Conservation (phyloP, 1,140 invertebrate species). For the Papilio glaucus region DNA sequence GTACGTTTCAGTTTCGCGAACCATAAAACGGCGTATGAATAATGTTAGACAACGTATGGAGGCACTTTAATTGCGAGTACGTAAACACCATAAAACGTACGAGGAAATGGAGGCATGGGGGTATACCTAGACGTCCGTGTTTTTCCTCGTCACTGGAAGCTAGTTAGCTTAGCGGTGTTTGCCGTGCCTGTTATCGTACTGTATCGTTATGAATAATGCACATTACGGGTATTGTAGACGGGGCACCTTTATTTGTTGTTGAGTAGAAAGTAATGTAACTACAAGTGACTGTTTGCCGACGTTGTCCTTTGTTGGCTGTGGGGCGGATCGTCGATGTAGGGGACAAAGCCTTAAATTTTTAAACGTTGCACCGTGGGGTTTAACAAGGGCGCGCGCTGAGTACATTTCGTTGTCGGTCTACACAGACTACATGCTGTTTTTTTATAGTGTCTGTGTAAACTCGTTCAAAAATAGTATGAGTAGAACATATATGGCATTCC, state of each 20-base stretch:
- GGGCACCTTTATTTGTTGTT: conserved; percentile 33
- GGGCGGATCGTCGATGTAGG: conserved; percentile 28
- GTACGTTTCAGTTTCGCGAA: conserved; percentile 50
- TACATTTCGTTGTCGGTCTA: conserved; percentile 48
- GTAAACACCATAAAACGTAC: conserved; percentile 36
- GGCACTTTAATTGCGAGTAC: conserved; percentile 30
- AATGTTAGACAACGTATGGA: conserved; percentile 44
- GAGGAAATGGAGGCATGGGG: conserved; percentile 36
- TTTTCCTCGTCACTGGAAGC: conserved; percentile 42
- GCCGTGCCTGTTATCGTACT: conserved; percentile 25
- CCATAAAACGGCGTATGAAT: conserved; percentile 46
- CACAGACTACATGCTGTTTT: conserved; percentile 14
- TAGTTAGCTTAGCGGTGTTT: conserved; percentile 29
- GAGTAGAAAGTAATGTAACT: conserved; percentile 37
- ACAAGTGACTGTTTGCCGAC: conserved; percentile 32
- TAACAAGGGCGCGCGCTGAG: conserved; percentile 51
- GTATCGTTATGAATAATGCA: conserved; percentile 35
- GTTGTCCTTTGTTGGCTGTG: conserved; percentile 32
- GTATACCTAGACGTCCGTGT: conserved; percentile 8
- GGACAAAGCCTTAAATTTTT: conserved; percentile 50
- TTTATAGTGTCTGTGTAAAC: conserved; percentile 24
- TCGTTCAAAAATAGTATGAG: neutral
- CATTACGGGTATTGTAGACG: conserved; percentile 31
- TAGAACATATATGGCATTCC: neutral
- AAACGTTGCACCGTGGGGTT: conserved; percentile 44